phyloP scores from a whole-genome alignment of 2,113 vertebrate genomes.

The Tauraco erythrolophus region DNA sequence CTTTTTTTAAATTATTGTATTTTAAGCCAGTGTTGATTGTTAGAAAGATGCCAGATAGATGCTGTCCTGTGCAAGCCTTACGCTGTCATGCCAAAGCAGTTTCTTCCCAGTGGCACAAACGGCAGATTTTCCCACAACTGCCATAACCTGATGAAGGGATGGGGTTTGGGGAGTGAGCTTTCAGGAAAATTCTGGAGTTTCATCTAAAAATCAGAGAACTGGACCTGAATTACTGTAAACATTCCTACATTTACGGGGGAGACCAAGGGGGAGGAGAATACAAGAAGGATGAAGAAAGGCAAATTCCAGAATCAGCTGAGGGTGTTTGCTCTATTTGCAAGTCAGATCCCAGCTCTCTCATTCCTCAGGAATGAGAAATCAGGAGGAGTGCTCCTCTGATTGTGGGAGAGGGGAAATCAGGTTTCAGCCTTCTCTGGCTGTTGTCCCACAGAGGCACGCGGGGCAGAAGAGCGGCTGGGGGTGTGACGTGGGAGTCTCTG shows the following conservation, averaged over 20 bases:
- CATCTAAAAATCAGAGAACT: background rate
- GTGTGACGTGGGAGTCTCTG: background rate
- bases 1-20: background rate
- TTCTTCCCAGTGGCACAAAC: conserved; percentile 3
- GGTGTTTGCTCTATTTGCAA: background rate
- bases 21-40: background rate
- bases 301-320: background rate
- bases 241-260: conserved; percentile 12
- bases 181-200: background rate
- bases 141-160: background rate
- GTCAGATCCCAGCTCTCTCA: background rate
- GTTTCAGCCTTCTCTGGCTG: background rate
- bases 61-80: conserved; percentile 23
- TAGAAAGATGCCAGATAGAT: background rate
- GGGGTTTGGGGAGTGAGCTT: background rate
- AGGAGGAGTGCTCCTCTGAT: background rate
- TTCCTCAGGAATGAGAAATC: background rate
- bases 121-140: conserved; percentile 9
- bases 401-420: background rate
- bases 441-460: background rate
- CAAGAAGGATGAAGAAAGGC: background rate
- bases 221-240: conserved; percentile 14
- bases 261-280: background rate
- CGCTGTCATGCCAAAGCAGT: conserved; percentile 35
- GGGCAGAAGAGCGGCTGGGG: background rate